Percentiles rank a stretch among this genome's conserved stretches.
These are phyloP conservation scores for Rosalia funebris DNA, from an alignment of 2,888 invertebrate species.

Conservation along the genomic window DNA sequence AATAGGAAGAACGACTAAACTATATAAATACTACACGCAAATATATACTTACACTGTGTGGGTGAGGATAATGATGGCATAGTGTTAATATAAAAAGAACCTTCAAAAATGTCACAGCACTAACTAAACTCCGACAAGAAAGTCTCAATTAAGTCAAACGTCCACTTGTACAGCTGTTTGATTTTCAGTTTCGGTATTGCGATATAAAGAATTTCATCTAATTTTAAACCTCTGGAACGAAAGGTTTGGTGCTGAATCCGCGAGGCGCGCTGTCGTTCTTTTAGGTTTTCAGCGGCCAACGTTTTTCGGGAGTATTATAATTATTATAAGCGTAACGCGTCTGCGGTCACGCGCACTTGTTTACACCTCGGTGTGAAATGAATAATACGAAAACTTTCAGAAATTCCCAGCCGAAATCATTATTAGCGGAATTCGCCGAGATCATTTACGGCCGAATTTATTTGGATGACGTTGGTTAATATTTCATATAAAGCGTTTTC, in stretches of 20 bases:
- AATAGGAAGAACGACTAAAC: too few species aligned
- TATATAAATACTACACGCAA: constrained; percentile 36
- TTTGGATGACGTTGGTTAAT: too few species aligned
- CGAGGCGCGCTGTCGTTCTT: constrained; percentile 42
- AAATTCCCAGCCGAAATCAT: background rate
- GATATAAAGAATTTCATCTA: constrained; percentile 55
- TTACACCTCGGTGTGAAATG: constrained; percentile 11
- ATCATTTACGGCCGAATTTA: too few species aligned
- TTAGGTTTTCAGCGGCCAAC: constrained; percentile 37
- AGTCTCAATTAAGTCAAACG: constrained; percentile 20
- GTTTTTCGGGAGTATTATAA: constrained; percentile 31
- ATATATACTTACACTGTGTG: constrained; percentile 52
- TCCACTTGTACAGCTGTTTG: constrained; percentile 36
- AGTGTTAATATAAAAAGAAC: constrained; percentile 2
- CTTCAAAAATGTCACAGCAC: constrained; percentile 23
- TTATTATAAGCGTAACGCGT: constrained; percentile 17
- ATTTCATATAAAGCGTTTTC: too few species aligned
- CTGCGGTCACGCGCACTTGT: constrained; percentile 25
- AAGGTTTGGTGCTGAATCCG: constrained; percentile 32
- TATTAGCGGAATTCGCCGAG: too few species aligned
- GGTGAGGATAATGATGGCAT: constrained; percentile 55
- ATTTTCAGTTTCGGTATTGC: constrained; percentile 39
- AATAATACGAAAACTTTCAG: background rate
- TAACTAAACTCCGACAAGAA: constrained; percentile 17
- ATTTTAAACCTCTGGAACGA: constrained; percentile 57